Evolutionary conservation across 2,797 vertebrate genomes (phyloP), one percentile per base, ranked within the genome.

Genomic region (Neosilurus hyrtlii): DNA sequence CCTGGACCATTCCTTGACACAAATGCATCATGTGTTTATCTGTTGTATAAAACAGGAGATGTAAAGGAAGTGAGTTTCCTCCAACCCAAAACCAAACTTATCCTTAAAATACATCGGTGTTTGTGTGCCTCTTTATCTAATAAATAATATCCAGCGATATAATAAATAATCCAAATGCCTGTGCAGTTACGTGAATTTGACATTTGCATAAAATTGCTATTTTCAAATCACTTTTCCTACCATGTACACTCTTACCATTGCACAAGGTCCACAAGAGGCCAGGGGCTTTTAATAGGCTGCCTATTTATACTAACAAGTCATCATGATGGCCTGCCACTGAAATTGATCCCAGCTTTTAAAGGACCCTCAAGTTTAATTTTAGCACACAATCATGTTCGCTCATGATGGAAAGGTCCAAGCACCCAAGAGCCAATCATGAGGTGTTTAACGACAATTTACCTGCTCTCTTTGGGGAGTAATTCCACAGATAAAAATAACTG

Each of bases 291-390:
- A 82, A 86, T 88, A 89, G 86, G 62, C 22, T 68, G 24, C 66
- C 82, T 87, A 86, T 89, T 88, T 89, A 78, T 74, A 84, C 6
- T 4, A 35, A 30, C 20, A 52, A 75, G 68, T 86, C 80, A 88
- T 73, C 54, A 70, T 79, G 80, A 85, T 88, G 81, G 84, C 81
- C 79, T 54, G 71, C 72, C 83, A 59, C 78, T 87, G 86, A 87
- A 86, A 86, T 59, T 37, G 79, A 89, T 84, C 87, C 79, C 43
- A n/a, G 16, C 30, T 72, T 82, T 86, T 67, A 84, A 82, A 86
- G 35, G 82, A 84, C 54, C 83, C 79, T 65, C 51, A 1, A 43
- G 12, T 67, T 85, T 80, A 62, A 86, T 82, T 84, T 80, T 74
- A 84, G 65, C 82, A 51, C 83, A 76, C 65, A 70, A 77, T 77